Evolutionary conservation across 1,140 invertebrate genomes (phyloP), one percentile per base, ranked within the genome.

Genomic region (Solenopsis fugax): DNA sequence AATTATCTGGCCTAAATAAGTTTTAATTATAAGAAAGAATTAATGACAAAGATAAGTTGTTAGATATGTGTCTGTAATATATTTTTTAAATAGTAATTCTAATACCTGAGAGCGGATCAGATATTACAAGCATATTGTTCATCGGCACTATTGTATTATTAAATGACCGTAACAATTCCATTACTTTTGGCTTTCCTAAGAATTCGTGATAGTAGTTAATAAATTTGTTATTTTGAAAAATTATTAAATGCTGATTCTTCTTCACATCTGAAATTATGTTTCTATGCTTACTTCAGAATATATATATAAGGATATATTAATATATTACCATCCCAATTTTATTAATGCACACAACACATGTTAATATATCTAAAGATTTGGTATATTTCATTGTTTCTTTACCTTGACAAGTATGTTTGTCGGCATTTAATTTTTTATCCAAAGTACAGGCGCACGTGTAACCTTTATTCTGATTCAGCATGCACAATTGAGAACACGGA

Each of bases 391-490:
- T 78, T 4, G 3, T 6, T 69, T 58, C 1, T 29, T 37, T 87
- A 94, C 95, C 93, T 85, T 87, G 93, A 87, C 97, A 97, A 2
- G 94, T 96, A 7, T 94, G 95, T 48, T 94, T 92, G 91, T 97
- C 96, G 0, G 45, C 9, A 1, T 90, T 87, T 1, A 98, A 91
- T 50, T 93, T 90, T 92, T 97, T 97, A 18, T 97, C 97, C 41
- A 97, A 96, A 0, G 98, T 97, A 92, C 98, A 99, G 7, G 96
- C 97, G 94, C 98, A 99, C 0, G 95, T 95, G 90, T 96, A 97
- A 0, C 93, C 95, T 0, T 91, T 94, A 34, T 95, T 94, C 0
- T 97, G 96, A 5, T 96, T 96, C 48, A 99, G 93, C 1, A 99
- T 93, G 91, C 98, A 99, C 24, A 99, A 93, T 92, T 99, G 97